Base-by-base conservation (phyloP, 2,888 invertebrate species). In the Ditylenchus weischeri region DNA sequence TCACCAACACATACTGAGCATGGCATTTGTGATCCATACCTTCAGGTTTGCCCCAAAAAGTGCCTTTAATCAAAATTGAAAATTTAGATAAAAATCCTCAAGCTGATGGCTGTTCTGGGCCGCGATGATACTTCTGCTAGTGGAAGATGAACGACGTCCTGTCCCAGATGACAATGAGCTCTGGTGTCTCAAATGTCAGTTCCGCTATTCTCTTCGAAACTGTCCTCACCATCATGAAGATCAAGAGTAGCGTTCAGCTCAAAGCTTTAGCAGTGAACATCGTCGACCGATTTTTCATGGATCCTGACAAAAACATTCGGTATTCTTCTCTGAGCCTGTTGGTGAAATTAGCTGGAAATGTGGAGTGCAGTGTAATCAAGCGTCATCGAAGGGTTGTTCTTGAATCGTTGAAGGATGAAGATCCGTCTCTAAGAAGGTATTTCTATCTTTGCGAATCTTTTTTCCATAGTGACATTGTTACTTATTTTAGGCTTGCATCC, bases 141-240 rank as follows among this genome's bases (percentile, higher is more conserved):
- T 11, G 98, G 98, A 92, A 94, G 29, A 98, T 98, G 98, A 98
- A 98, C 86, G 98, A 98, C 85, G 95, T 98, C 83, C 87, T 99
- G 73, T 96, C 98, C 18, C 96, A 96, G 86, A 88, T 98, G 47
- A 96, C 98, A 38, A 99, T 98, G 62, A 98, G 96, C 85, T 99
- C 98, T 29, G 98, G 99, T 86, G 95, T 95, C 8, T 95, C 92
- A 87, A 99, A 98, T 86, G 98, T 98, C 35, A 98, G 98, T 75
- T 96, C 98, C 86, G 96, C 98, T 51, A 98, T 99, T 84, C 87
- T 98, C n/a, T 99, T 98, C 85, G 98, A 99, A 86, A 96, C 96
- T 10, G 98, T 98, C 8, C 87, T 98, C 50, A 95, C 96, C 23
- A 98, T 99, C 71, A 98, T 98, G 96, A 96, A 95, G 84, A 98